Conservation (phyloP, 2,888 invertebrate species). For the Torymus tubicola region DNA sequence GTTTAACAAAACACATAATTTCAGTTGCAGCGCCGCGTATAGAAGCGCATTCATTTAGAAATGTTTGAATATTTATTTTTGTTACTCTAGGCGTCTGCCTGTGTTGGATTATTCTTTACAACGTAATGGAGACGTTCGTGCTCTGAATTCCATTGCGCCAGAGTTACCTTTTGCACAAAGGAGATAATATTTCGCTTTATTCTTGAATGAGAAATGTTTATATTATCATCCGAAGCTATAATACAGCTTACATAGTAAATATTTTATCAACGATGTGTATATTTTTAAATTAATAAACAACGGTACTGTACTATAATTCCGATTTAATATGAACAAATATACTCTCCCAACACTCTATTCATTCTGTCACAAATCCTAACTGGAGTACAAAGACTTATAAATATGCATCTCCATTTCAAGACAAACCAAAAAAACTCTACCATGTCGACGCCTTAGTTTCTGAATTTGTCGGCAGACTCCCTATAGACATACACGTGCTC, state of each 20-base stretch:
- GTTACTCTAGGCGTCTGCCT: neutral
- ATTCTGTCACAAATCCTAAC: neutral
- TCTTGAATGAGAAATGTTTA: no score
- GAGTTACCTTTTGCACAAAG: no score
- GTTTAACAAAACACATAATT: constrained; percentile 39
- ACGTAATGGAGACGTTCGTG: neutral
- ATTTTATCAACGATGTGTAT: no score
- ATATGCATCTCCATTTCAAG: constrained; percentile 30
- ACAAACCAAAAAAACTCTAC: neutral
- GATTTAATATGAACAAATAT: constrained; percentile 15
- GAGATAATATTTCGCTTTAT: no score
- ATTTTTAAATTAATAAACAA: no score
- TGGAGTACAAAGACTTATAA: constrained; percentile 3
- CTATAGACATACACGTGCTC: constrained; percentile 3
- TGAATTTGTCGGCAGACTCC: constrained; percentile 18
- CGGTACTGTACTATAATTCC: neutral
- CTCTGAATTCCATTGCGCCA: no score
- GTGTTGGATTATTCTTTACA: neutral
- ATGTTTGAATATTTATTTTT: constrained; percentile 40
- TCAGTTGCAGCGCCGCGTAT: neutral
- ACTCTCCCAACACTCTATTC: neutral
- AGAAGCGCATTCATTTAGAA: constrained; percentile 16
- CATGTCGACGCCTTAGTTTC: constrained; percentile 8
- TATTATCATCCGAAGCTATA: neutral
- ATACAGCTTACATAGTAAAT: no score